These are phyloP conservation scores for Embidobia sp. DNA, from an alignment of 2,888 invertebrate genomes.

Conservation along the genomic window DNA sequence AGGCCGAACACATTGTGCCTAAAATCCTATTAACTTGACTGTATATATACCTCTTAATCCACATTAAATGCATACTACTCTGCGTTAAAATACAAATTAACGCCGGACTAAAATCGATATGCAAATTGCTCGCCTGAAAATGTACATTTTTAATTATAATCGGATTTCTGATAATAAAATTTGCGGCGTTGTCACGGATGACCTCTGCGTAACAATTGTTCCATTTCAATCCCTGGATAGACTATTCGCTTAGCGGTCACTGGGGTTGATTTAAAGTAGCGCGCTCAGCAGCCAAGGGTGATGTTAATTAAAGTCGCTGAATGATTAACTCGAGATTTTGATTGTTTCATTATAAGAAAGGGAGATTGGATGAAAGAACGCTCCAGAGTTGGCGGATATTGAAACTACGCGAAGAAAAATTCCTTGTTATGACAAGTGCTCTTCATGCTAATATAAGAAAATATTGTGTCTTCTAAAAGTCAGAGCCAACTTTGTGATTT, in stretches of 20 bases:
- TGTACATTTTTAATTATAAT: constrained; percentile 46
- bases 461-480: constrained; percentile 4
- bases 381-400: not conserved
- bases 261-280: constrained; percentile 28
- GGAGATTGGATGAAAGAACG: not conserved
- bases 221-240: constrained; percentile 28
- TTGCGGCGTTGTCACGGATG: constrained; percentile 18
- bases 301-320: constrained; percentile 70
- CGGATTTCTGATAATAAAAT: constrained; percentile 41
- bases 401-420: not conserved
- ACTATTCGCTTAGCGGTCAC: constrained; percentile 21
- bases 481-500: not conserved
- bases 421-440: not conserved
- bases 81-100: constrained; percentile 22
- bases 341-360: too few species aligned
- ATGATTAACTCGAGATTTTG: constrained; percentile 71
- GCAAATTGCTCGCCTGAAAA: constrained; percentile 37
- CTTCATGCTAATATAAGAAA: not conserved
- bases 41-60: too few species aligned
- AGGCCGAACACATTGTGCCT: too few species aligned
- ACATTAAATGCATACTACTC: too few species aligned
- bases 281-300: constrained; percentile 30
- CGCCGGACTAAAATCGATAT: constrained; percentile 25
- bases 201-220: constrained; percentile 36
- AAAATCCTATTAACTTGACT: too few species aligned